Evolutionary conservation across 1,140 invertebrate genomes (phyloP).

Genomic region (Lithobius niger): DNA sequence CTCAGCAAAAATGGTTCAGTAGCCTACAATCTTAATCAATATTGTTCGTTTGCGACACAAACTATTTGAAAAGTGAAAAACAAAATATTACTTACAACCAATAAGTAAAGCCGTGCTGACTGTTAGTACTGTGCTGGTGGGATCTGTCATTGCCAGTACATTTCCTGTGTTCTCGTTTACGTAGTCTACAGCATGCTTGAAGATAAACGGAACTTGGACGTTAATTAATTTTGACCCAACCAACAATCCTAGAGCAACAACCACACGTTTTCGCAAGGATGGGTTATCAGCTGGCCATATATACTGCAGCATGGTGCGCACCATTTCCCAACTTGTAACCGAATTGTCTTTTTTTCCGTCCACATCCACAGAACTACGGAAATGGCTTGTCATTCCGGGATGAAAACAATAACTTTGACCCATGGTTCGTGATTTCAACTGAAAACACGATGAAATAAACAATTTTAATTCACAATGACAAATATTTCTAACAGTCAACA

Average conservation of each 20-base stretch:
- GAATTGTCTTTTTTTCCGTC: constrained; percentile 19
- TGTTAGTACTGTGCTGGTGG: constrained; percentile 32
- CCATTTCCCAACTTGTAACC: constrained; percentile 65
- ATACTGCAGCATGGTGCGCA: constrained; percentile 74
- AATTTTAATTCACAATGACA: neutral
- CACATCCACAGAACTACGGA: constrained; percentile 45
- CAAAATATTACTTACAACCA: constrained; percentile 76
- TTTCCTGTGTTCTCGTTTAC: constrained; percentile 50
- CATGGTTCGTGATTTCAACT: neutral
- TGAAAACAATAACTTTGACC: constrained; percentile 55
- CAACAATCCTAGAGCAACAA: constrained; percentile 63
- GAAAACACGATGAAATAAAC: neutral
- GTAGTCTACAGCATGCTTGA: constrained; percentile 85
- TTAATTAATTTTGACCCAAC: constrained; percentile 75
- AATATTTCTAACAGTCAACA: too few species aligned
- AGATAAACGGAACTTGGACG: constrained; percentile 90
- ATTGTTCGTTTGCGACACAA: too few species aligned
- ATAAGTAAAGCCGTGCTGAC: constrained; percentile 62
- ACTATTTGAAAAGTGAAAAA: constrained; percentile 14
- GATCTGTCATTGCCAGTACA: constrained; percentile 28
- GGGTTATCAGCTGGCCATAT: constrained; percentile 91
- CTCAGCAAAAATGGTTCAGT: too few species aligned
- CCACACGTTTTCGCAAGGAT: constrained; percentile 63
- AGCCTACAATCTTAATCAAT: too few species aligned
- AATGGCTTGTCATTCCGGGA: constrained; percentile 59